phyloP scores from a whole-genome alignment of 2,797 vertebrate species.

The Falco rusticolus region DNA sequence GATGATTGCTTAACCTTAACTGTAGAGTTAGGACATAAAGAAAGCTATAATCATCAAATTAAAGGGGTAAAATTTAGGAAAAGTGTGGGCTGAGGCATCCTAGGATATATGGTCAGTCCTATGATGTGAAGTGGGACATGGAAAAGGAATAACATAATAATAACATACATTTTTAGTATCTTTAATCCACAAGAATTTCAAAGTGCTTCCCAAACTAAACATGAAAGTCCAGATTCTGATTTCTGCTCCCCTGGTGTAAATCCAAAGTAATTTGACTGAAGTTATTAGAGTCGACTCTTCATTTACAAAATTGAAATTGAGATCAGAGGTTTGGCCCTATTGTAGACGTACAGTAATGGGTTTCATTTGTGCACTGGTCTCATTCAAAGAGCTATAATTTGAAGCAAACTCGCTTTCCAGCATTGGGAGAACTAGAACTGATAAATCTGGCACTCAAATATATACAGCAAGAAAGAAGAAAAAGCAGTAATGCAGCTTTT shows the following conservation, averaged over 20 bases:
- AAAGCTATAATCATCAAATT: slow-evolving; percentile 58
- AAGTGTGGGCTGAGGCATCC: slow-evolving; percentile 1
- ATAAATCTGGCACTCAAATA: slow-evolving; percentile 44
- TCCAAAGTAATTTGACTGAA: slow-evolving; percentile 35
- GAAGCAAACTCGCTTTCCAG: slow-evolving; percentile 51
- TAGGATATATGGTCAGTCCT: neutral
- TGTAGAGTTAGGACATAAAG: slow-evolving; percentile 5
- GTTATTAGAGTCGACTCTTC: slow-evolving; percentile 20
- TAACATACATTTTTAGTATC: slow-evolving; percentile 33
- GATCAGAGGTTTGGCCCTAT: slow-evolving; percentile 56
- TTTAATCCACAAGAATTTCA: slow-evolving; percentile 52
- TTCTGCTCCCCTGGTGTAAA: slow-evolving; percentile 52
- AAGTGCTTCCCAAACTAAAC: slow-evolving; percentile 48
- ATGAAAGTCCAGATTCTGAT: slow-evolving; percentile 29
- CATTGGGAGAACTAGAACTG: slow-evolving; percentile 19
- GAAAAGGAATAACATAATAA: slow-evolving; percentile 38
- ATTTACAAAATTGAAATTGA: slow-evolving; percentile 24
- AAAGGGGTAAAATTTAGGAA: slow-evolving; percentile 26
- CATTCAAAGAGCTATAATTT: slow-evolving; percentile 37
- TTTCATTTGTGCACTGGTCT: slow-evolving; percentile 43
- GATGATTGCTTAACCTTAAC: slow-evolving; percentile 34
- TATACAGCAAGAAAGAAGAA: neutral
- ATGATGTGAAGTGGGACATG: slow-evolving; percentile 20
- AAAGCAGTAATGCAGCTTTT: slow-evolving; percentile 21
- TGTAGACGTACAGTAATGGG: neutral